Percentiles rank a stretch among this genome's conserved stretches.
Evolutionary conservation across 2,888 invertebrate genomes (phyloP).

Genomic region (Oeneis ivallda): DNA sequence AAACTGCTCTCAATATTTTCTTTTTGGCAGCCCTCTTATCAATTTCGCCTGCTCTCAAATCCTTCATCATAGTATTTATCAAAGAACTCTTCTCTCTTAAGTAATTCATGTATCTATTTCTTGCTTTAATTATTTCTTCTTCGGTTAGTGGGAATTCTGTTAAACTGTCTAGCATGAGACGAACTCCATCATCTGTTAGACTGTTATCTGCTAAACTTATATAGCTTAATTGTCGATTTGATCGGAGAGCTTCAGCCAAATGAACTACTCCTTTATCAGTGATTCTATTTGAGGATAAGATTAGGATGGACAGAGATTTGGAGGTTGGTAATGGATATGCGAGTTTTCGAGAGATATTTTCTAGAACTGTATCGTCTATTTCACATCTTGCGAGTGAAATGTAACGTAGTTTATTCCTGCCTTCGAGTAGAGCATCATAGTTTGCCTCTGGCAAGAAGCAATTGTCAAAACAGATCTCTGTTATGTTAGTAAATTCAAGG

Average conservation of each 20-base stretch:
- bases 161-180: conserved; percentile 46
- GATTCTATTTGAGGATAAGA: conserved; percentile 59
- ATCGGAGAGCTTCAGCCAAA: conserved; percentile 51
- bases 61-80: conserved; percentile 40
- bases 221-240: conserved; percentile 56
- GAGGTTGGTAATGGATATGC: conserved; percentile 49
- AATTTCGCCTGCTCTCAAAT: conserved; percentile 43
- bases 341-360: conserved; percentile 49
- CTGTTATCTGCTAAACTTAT: conserved; percentile 59
- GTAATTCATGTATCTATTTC: conserved; percentile 44
- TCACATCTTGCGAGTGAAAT: conserved; percentile 57
- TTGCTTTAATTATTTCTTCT: conserved; percentile 49
- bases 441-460: conserved; percentile 49
- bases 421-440: conserved; percentile 52
- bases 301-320: conserved; percentile 50
- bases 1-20: conserved; percentile 33
- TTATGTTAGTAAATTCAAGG: conserved; percentile 50
- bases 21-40: conserved; percentile 43
- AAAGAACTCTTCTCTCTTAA: conserved; percentile 48
- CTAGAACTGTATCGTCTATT: conserved; percentile 51
- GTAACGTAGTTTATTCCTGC: conserved; percentile 43
- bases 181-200: conserved; percentile 55
- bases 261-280: conserved; percentile 54
- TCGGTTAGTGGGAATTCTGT: conserved; percentile 50
- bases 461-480: conserved; percentile 56